phyloP scores from a whole-genome alignment of 2,113 vertebrate genomes.

The Chloropsis hardwickii region DNA sequence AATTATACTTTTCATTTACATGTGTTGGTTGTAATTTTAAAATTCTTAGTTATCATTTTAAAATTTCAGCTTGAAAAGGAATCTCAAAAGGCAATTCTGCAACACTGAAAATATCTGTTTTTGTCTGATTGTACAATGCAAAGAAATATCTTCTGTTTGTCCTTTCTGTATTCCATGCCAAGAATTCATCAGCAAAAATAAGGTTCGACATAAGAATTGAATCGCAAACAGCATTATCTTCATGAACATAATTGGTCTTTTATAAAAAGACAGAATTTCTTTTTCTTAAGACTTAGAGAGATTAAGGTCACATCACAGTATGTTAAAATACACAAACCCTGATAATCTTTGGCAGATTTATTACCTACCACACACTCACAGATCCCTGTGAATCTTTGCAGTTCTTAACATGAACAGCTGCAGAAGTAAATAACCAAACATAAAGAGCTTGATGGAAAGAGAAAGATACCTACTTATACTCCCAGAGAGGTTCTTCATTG shows the following conservation, averaged over 20 bases:
- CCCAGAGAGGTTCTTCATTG: neutral
- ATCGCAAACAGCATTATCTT: neutral
- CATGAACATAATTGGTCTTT: slow-evolving; percentile 34
- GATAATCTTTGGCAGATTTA: slow-evolving; percentile 61
- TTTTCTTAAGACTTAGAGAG: slow-evolving; percentile 43
- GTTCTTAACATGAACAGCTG: slow-evolving; percentile 49
- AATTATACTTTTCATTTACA: slow-evolving; percentile 36
- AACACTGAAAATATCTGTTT: neutral
- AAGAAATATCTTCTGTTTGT: neutral
- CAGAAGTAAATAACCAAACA: slow-evolving; percentile 54
- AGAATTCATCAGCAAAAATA: slow-evolving; percentile 31
- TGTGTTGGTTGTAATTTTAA: slow-evolving; percentile 28
- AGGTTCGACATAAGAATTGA: neutral
- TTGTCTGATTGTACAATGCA: neutral
- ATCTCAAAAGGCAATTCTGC: slow-evolving; percentile 15
- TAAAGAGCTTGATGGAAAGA: slow-evolving; percentile 6
- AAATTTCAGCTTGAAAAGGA: slow-evolving; percentile 40
- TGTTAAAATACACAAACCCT: slow-evolving; percentile 58
- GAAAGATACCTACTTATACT: neutral
- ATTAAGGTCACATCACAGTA: slow-evolving; percentile 56
- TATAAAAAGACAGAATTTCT: slow-evolving; percentile 42
- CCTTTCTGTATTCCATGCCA: slow-evolving; percentile 20
- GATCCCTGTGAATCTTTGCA: slow-evolving; percentile 29
- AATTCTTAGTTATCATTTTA: slow-evolving; percentile 42
- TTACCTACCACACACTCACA: slow-evolving; percentile 49